phyloP scores from a whole-genome alignment of 1,140 invertebrate genomes.

The Anastatus disparis region DNA sequence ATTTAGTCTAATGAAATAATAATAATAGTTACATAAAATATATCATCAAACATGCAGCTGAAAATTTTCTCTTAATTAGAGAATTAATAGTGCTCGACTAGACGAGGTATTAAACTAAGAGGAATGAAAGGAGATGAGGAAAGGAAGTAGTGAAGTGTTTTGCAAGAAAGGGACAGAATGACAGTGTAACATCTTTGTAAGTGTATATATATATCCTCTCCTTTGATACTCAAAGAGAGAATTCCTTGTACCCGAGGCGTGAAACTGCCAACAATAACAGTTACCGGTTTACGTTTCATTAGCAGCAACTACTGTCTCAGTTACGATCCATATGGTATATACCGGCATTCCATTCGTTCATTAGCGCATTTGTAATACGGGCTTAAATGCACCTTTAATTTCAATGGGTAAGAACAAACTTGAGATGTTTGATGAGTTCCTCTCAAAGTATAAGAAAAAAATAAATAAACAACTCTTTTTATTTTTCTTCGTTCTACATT shows the following conservation, averaged over 20 bases:
- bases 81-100: slow-evolving; percentile 1
- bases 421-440: neutral
- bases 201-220: slow-evolving; percentile 22
- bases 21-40: too few relatives aligned
- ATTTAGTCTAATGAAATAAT: too few relatives aligned
- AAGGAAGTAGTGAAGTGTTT: neutral
- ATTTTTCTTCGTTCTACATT: too few relatives aligned
- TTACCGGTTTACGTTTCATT: slow-evolving; percentile 56
- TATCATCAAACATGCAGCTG: neutral
- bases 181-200: slow-evolving; percentile 43
- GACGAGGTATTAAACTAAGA: neutral
- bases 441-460: too few relatives aligned
- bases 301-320: slow-evolving; percentile 39
- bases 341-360: neutral
- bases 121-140: neutral
- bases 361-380: neutral
- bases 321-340: slow-evolving; percentile 3
- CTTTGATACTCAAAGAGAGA: slow-evolving; percentile 49
- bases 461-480: too few relatives aligned
- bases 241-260: slow-evolving; percentile 46
- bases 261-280: slow-evolving; percentile 54
- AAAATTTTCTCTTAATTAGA: neutral
- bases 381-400: neutral
- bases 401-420: neutral
- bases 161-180: slow-evolving; percentile 24